Percentiles rank a stretch among this genome's conserved stretches.
Evolutionary conservation across 1,140 invertebrate species (phyloP).

Genomic region (Bombus ignitus): DNA sequence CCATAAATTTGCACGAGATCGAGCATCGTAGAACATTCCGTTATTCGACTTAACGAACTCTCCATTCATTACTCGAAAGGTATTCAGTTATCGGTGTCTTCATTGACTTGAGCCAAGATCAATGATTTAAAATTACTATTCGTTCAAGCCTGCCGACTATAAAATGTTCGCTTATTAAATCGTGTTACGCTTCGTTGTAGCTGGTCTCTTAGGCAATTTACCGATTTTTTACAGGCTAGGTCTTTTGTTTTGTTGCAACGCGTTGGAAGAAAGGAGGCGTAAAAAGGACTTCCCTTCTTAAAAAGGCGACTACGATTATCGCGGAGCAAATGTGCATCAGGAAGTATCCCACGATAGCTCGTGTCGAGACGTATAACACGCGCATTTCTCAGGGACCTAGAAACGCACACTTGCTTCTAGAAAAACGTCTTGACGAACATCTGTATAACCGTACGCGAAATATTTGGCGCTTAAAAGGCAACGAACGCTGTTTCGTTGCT

Average conservation of each 20-base stretch:
- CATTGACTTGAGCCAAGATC: neutral
- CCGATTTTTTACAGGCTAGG: neutral
- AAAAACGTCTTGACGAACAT: neutral
- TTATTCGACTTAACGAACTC: conserved; percentile 3
- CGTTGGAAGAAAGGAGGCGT: neutral
- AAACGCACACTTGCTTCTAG: neutral
- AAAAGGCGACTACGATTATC: conserved; percentile 27
- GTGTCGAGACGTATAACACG: conserved; percentile 54
- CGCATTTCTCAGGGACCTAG: conserved; percentile 50
- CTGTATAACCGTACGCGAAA: neutral
- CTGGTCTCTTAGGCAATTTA: too few species aligned
- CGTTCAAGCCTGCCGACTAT: neutral
- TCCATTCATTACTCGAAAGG: neutral
- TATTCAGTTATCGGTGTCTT: conserved; percentile 11
- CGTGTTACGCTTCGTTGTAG: neutral
- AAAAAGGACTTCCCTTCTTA: conserved; percentile 26
- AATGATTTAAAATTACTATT: neutral
- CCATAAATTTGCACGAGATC: conserved; percentile 15
- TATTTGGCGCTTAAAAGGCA: neutral
- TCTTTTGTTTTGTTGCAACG: neutral
- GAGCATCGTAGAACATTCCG: conserved; percentile 11
- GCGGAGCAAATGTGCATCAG: conserved; percentile 21
- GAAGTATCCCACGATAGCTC: conserved; percentile 60
- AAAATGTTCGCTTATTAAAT: neutral
- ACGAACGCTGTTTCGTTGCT: neutral